Percentiles rank a stretch among this genome's conserved stretches.
Conservation (phyloP, 2,113 vertebrate species). For the Syngnathus floridae region DNA sequence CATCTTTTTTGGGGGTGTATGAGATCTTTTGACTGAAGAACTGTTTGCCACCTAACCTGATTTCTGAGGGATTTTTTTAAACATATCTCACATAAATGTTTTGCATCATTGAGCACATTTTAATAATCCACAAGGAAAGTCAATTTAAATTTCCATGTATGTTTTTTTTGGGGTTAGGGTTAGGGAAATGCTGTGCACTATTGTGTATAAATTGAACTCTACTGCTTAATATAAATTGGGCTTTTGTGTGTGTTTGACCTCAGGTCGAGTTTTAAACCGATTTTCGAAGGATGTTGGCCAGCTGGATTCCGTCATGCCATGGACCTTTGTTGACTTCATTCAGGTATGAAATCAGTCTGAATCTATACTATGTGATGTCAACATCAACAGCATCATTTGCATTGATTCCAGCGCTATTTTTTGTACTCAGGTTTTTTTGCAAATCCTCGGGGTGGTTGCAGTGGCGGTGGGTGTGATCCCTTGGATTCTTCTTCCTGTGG, state of each 20-base stretch:
- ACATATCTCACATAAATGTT: too few relatives aligned
- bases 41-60: too few relatives aligned
- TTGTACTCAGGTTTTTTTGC: constrained; percentile 72
- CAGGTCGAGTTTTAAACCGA: constrained; percentile 72
- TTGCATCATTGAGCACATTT: too few relatives aligned
- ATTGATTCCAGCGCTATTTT: not conserved
- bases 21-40: not conserved
- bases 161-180: too few relatives aligned
- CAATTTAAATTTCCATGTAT: too few relatives aligned
- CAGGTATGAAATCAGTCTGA: constrained; percentile 41
- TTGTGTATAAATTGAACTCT: not conserved
- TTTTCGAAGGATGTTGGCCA: constrained; percentile 74
- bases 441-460: constrained; percentile 75
- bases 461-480: constrained; percentile 80
- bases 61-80: too few relatives aligned
- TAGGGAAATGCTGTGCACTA: too few relatives aligned
- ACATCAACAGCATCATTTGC: not conserved
- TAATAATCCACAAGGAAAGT: too few relatives aligned
- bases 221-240: not conserved
- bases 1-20: not conserved
- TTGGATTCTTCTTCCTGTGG: constrained; percentile 79
- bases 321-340: constrained; percentile 67
- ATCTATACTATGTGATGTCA: too few relatives aligned
- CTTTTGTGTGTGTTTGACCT: not conserved
- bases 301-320: constrained; percentile 64